Conservation (phyloP, 2,797 vertebrate species). For the Macroramphosus scolopax region DNA sequence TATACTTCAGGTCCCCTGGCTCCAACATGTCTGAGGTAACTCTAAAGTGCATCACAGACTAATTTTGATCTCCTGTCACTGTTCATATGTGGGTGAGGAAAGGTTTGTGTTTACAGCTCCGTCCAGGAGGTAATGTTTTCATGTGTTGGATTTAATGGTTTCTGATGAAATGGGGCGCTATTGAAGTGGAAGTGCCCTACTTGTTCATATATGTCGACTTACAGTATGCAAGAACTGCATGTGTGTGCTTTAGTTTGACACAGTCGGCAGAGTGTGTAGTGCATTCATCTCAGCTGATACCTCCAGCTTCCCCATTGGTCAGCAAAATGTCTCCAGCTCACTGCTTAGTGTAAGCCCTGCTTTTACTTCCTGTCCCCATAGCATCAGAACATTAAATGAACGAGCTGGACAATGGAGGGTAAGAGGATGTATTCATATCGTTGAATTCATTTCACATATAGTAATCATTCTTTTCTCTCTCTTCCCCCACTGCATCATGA, state of each 20-base stretch:
- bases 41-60: conserved; percentile 32
- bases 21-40: conserved; percentile 32
- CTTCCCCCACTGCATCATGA: too few relatives aligned
- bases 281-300: conserved; percentile 55
- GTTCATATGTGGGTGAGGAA: conserved; percentile 9
- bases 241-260: too few relatives aligned
- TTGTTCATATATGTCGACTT: too few relatives aligned
- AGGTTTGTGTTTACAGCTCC: too few relatives aligned
- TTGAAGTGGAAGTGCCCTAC: too few relatives aligned
- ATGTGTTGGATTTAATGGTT: too few relatives aligned
- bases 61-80: conserved; percentile 42
- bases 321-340: conserved; percentile 30
- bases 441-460: too few relatives aligned
- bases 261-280: conserved; percentile 19
- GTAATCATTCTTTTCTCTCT: too few relatives aligned
- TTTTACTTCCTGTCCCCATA: conserved; percentile 19
- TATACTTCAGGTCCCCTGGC: conserved; percentile 27
- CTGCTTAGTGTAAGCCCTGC: too few relatives aligned
- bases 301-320: conserved; percentile 51
- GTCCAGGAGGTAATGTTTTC: too few relatives aligned
- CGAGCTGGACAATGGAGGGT: conserved; percentile 20
- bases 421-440: conserved; percentile 5
- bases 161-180: too few relatives aligned
- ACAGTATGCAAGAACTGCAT: too few relatives aligned
- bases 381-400: conserved; percentile 33